phyloP scores from a whole-genome alignment of 2,888 invertebrate genomes.

The Sepioteuthis lessoniana region DNA sequence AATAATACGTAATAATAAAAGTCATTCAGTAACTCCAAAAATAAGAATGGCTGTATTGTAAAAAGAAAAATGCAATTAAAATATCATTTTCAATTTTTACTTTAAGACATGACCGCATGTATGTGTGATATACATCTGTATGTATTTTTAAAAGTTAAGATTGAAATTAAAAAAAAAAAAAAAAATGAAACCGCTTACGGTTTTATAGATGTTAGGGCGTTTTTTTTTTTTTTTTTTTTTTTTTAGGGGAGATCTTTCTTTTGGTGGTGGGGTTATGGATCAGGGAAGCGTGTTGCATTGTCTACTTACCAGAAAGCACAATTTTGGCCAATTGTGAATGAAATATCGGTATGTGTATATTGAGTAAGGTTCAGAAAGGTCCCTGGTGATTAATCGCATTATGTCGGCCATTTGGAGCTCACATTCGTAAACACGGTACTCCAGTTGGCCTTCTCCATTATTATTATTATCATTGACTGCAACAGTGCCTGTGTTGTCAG shows the following conservation, averaged over 20 bases:
- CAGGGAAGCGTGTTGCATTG: not conserved
- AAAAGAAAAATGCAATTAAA: no score
- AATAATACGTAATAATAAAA: no score
- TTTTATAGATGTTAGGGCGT: not conserved
- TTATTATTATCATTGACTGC: conserved; percentile 20
- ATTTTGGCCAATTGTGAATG: conserved; percentile 99
- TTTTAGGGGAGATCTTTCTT: no score
- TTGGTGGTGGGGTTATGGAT: not conserved
- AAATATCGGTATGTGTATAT: conserved; percentile 99
- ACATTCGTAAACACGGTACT: conserved; percentile 84
- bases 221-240: no score
- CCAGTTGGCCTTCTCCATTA: conserved; percentile 59
- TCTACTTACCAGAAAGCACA: conserved; percentile 90
- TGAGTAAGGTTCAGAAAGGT: conserved; percentile 99
- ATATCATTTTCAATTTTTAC: no score
- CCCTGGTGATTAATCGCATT: conserved; percentile 98
- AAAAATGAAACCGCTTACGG: no score
- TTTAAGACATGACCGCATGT: no score
- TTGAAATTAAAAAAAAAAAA: no score
- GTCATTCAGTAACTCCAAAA: no score
- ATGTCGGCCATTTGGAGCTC: conserved; percentile 99
- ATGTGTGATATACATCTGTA: no score
- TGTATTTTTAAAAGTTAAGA: no score
- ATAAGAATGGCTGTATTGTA: no score
- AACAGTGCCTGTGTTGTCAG: conserved; percentile 40